These are phyloP conservation scores for Morpho helenor DNA, from an alignment of 2,888 invertebrate genomes.

Conservation along the genomic window DNA sequence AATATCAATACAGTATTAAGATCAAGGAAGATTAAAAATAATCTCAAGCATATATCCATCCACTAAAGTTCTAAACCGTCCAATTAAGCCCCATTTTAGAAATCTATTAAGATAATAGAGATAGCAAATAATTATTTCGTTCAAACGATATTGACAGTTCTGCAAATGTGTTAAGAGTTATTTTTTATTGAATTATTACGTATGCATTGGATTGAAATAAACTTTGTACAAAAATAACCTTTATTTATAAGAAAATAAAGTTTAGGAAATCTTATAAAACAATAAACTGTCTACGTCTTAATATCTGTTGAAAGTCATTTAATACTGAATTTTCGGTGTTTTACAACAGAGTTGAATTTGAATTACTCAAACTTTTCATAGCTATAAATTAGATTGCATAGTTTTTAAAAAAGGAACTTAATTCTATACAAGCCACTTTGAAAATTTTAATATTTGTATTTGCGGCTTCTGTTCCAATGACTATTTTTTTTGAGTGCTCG, in stretches of 20 bases:
- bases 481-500: no score
- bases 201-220: no score
- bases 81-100: conserved; percentile 12
- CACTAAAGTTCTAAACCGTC: conserved; percentile 5
- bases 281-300: background rate
- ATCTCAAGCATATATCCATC: background rate
- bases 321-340: no score
- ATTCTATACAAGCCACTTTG: background rate
- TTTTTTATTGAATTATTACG: background rate
- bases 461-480: no score
- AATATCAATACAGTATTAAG: background rate
- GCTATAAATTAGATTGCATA: no score
- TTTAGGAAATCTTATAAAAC: background rate
- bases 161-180: background rate
- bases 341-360: background rate
- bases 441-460: no score
- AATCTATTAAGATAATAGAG: conserved; percentile 16
- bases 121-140: background rate
- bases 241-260: background rate
- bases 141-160: background rate
- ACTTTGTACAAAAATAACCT: background rate
- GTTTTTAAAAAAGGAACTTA: background rate
- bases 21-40: conserved; percentile 11
- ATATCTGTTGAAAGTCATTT: background rate
- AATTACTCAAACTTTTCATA: no score